phyloP scores from a whole-genome alignment of 2,113 vertebrate species.

The Platichthys flesus region DNA sequence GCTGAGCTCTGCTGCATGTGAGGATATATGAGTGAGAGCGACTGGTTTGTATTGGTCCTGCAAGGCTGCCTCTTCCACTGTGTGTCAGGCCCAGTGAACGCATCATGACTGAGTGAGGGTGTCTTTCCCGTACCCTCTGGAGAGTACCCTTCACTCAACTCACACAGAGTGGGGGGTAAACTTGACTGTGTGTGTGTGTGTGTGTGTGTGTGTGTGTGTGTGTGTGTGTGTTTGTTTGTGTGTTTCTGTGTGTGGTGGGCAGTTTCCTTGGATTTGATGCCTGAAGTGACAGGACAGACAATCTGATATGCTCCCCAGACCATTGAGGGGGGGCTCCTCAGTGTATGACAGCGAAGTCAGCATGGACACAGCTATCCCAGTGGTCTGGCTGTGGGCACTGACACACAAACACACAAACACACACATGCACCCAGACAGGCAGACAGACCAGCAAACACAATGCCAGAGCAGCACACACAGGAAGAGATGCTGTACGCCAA shows the following conservation, averaged over 20 bases:
- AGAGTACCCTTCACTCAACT: constrained; percentile 53
- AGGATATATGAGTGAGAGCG: background rate
- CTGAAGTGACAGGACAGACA: constrained; percentile 66
- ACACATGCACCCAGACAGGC: constrained; percentile 42
- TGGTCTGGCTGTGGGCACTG: constrained; percentile 62
- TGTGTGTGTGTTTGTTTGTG: background rate
- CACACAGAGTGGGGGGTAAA: background rate
- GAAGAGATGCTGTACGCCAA: constrained; percentile 56
- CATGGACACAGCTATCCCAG: constrained; percentile 64
- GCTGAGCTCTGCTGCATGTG: constrained; percentile 14
- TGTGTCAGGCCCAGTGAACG: constrained; percentile 42
- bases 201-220: background rate
- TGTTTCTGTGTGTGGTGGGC: background rate
- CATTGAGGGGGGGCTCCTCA: constrained; percentile 73
- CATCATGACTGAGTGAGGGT: constrained; percentile 48
- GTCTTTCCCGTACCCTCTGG: constrained; percentile 42
- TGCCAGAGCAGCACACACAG: constrained; percentile 47
- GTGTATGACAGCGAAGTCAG: constrained; percentile 80
- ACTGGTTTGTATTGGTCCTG: background rate
- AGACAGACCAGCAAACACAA: constrained; percentile 72
- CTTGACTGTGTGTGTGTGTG: background rate
- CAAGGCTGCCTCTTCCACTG: constrained; percentile 37
- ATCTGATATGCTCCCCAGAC: constrained; percentile 67
- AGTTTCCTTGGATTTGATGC: constrained; percentile 38
- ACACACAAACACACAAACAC: constrained; percentile 50